Evolutionary conservation across 2,797 vertebrate species (phyloP).

Genomic region (Prunella strophiata): DNA sequence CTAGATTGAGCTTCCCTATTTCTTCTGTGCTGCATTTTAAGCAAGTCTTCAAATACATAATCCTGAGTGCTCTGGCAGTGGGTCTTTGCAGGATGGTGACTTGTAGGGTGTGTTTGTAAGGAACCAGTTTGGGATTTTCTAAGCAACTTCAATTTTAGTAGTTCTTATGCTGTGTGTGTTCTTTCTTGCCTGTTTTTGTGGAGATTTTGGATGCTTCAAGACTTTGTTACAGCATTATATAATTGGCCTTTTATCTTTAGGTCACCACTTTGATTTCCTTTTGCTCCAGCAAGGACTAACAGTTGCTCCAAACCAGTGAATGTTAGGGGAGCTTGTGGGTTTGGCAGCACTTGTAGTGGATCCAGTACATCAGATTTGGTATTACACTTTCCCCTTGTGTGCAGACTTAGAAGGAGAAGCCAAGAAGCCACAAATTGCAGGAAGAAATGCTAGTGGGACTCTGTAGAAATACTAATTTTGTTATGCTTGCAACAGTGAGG

Average conservation of each 20-base stretch:
- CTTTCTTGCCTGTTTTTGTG: rapidly evolving
- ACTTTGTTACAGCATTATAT: neutral
- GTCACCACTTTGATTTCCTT: neutral
- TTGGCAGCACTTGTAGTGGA: neutral
- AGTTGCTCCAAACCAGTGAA: neutral
- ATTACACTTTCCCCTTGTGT: neutral
- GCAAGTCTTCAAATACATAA: neutral
- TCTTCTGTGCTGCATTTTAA: neutral
- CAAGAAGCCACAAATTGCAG: neutral
- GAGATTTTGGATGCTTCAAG: neutral
- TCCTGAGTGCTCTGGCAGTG: neutral
- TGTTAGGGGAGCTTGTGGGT: neutral
- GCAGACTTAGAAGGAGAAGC: neutral
- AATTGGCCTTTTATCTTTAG: neutral
- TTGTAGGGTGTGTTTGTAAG: neutral
- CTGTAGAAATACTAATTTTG: neutral
- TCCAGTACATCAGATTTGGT: neutral
- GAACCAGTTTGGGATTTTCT: neutral
- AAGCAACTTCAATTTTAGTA: neutral
- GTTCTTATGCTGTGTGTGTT: neutral
- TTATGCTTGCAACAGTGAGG: neutral
- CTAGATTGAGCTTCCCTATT: neutral
- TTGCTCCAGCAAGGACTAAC: neutral
- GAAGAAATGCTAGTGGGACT: neutral
- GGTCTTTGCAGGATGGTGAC: neutral